Base-by-base conservation (phyloP, 2,888 invertebrate genomes). In the Drosophila nr. medialis region DNA sequence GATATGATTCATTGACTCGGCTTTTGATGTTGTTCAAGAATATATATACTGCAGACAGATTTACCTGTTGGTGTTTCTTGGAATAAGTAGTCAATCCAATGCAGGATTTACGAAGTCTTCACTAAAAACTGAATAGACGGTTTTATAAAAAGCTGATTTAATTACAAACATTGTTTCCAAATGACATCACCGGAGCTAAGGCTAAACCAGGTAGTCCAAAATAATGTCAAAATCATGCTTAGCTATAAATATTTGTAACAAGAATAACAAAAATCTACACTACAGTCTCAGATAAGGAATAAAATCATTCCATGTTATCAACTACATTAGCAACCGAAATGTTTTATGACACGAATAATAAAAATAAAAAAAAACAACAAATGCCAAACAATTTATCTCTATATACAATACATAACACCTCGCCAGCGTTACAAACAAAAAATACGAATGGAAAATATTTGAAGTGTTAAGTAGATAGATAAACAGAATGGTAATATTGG, bases 251-350 rank as follows among this genome's bases (percentile, higher is more conserved):
- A 62, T 3, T 50, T 36, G 15, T 45, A 71, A 75, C 62, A 63
- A 71, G 59, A 55, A 30, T 15, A 27, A 29, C 6, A 50, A 24
- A 34, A 29, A 32, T 50, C 18, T 21, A 42, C 34, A 18, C 10
- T 4, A 49, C 15, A 63, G 32, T 66, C 18, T 3, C 18, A 29
- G 61, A 72, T 76, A 76, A 64, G 54, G 29, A n/a, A 24, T 38
- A 18, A 18, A 64, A 36, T 49, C 24, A 71, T 42, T 8, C 50
- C 36, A n/a, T 48, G 64, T 64, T 76, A 75, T 50, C 42, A 40
- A 48, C 27, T 76, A 68, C 32, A 32, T 29, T 48, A 42, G 21
- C 34, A 53, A 40, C 51, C 18, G 27, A 50, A 55, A 27, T 29
- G 15, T 42, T 5, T 48, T 18, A 32, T 11, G 24, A 40, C 8